These are phyloP conservation scores for Dendrolimus houi DNA, from an alignment of 2,888 invertebrate genomes.

Conservation along the genomic window DNA sequence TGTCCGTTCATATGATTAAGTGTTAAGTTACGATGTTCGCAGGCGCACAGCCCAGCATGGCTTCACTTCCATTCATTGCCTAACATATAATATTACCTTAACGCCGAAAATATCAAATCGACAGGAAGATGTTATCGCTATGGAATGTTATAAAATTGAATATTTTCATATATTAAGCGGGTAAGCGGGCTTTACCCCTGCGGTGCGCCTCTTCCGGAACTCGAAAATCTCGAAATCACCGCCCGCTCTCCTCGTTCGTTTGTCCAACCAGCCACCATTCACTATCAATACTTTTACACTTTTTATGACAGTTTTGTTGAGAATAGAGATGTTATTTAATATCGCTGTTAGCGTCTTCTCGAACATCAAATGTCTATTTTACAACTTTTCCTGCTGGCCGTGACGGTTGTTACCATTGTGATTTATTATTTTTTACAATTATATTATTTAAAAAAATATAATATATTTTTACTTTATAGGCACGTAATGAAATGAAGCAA, in stretches of 20 bases:
- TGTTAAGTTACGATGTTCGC: slow-evolving; percentile 68
- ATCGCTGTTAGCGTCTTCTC: slow-evolving; percentile 65
- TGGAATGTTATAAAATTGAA: slow-evolving; percentile 73
- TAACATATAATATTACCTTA: slow-evolving; percentile 65
- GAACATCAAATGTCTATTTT: slow-evolving; percentile 41
- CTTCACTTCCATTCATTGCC: slow-evolving; percentile 56
- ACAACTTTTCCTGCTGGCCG: slow-evolving; percentile 26
- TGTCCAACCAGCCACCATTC: slow-evolving; percentile 24
- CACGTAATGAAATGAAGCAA: no score
- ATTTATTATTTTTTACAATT: slow-evolving; percentile 1
- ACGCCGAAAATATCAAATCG: slow-evolving; percentile 75
- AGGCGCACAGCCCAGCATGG: slow-evolving; percentile 61
- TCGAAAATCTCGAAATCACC: slow-evolving; percentile 17
- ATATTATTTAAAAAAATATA: no score
- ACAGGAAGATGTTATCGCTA: slow-evolving; percentile 70
- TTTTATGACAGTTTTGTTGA: slow-evolving; percentile 61
- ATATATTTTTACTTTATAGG: no score
- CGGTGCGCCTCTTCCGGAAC: slow-evolving; percentile 52
- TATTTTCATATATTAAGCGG: slow-evolving; percentile 63
- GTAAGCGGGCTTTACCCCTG: slow-evolving; percentile 44
- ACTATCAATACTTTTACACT: slow-evolving; percentile 6
- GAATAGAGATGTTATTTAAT: slow-evolving; percentile 73
- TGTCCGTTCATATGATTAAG: slow-evolving; percentile 70
- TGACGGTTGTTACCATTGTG: background rate
- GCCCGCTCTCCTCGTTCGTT: slow-evolving; percentile 13